A percentile compares a stretch with the other conserved stretches of the same genome.
Evolutionary conservation across 2,797 vertebrate genomes (phyloP).

Genomic region (Ctenosaura bakeri): DNA sequence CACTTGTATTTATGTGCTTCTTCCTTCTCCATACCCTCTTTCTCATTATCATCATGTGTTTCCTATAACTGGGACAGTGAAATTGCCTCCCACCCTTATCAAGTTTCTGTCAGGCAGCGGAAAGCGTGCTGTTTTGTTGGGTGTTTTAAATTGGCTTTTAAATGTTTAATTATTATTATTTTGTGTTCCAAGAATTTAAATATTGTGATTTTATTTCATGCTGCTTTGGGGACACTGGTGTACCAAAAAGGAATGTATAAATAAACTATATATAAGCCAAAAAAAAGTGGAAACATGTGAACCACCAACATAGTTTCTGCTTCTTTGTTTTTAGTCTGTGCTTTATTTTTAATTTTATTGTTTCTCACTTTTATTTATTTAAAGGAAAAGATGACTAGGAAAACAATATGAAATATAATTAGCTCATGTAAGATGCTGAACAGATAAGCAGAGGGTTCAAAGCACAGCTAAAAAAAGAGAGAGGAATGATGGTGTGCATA

Average conservation of each 20-base stretch:
- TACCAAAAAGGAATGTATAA: background rate
- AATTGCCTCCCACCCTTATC: too few relatives aligned
- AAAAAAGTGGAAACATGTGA: background rate
- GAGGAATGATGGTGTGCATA: constrained; percentile 61
- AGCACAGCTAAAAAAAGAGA: constrained; percentile 55
- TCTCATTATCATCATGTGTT: background rate
- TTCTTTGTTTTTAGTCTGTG: background rate
- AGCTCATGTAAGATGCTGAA: constrained; percentile 33
- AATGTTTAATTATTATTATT: too few relatives aligned
- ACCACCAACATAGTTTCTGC: background rate
- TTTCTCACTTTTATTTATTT: background rate
- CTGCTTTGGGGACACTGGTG: background rate
- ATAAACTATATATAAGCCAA: background rate
- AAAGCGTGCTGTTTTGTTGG: too few relatives aligned
- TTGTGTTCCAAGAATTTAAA: background rate
- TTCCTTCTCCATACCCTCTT: too few relatives aligned
- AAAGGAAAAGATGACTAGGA: constrained; percentile 37
- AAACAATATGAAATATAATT: constrained; percentile 53
- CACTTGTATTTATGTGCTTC: too few relatives aligned
- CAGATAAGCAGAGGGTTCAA: constrained; percentile 55
- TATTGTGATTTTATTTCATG: background rate
- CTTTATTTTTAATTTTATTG: background rate
- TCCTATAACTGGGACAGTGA: too few relatives aligned
- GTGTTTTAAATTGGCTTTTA: too few relatives aligned
- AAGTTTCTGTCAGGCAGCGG: too few relatives aligned